A percentile compares a stretch with the other conserved stretches of the same genome.
These are phyloP conservation scores for Poeciliopsis turneri DNA, from an alignment of 2,797 vertebrate species.

Conservation along the genomic window DNA sequence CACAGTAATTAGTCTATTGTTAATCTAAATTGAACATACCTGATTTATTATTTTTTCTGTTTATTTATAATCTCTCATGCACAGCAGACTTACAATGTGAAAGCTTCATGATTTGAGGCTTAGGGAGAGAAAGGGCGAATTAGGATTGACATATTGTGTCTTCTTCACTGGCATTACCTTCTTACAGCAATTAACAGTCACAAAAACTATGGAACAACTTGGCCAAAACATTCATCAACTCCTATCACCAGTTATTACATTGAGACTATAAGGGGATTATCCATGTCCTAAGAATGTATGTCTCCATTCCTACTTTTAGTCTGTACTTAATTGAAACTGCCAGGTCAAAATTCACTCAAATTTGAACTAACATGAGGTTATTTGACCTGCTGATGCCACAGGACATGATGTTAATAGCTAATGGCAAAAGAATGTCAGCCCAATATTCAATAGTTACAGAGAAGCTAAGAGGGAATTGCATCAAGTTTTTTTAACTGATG, in stretches of 20 bases:
- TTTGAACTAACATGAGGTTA: slow-evolving; percentile 5
- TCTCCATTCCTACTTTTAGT: slow-evolving; percentile 54
- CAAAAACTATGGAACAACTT: slow-evolving; percentile 63
- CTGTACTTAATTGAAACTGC: slow-evolving; percentile 30
- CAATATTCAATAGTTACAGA: slow-evolving; percentile 27
- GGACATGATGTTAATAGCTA: slow-evolving; percentile 16
- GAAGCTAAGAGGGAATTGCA: slow-evolving; percentile 33
- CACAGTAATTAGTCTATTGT: slow-evolving; percentile 65
- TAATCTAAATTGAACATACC: slow-evolving; percentile 63
- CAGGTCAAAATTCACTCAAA: slow-evolving; percentile 38
- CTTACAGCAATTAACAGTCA: slow-evolving; percentile 73
- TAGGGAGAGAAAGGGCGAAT: slow-evolving; percentile 30
- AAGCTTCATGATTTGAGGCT: slow-evolving; percentile 32
- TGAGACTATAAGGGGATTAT: slow-evolving; percentile 75
- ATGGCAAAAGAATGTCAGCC: slow-evolving; percentile 10
- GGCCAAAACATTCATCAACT: slow-evolving; percentile 75
- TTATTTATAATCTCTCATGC: slow-evolving; percentile 45
- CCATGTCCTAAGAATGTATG: slow-evolving; percentile 56
- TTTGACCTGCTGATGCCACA: slow-evolving; percentile 18
- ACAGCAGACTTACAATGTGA: slow-evolving; percentile 19
- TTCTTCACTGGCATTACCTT: slow-evolving; percentile 38
- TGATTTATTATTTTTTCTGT: slow-evolving; percentile 33
- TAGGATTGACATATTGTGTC: slow-evolving; percentile 51
- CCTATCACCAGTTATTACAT: slow-evolving; percentile 76
- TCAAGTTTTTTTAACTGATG: slow-evolving; percentile 58